Evolutionary conservation across 2,797 vertebrate genomes (phyloP), one percentile per base, ranked within the genome.

Genomic region (Dendrocincla fuliginosa): DNA sequence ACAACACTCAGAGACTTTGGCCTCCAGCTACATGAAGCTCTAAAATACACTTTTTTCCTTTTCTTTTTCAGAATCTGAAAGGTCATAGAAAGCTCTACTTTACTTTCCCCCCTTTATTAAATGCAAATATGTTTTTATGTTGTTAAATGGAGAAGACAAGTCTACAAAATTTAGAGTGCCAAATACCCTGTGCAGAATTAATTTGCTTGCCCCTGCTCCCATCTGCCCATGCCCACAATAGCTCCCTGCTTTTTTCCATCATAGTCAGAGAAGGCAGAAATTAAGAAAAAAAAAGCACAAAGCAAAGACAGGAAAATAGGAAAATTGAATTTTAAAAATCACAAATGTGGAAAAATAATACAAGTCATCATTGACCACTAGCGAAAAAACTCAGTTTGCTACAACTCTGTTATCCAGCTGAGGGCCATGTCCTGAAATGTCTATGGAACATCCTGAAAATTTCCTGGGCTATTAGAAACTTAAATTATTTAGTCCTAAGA

Each of bases 381-480:
- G 79, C 78, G 30, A 56, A 91, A 75, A 92, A 63, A 42, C 35
- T 79, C 65, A 73, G 0, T 50, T 90, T 94, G 39, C 85, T 78
- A 59, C 67, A 64, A 46, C n/a, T 56, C 23, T 53, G 47, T 76
- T 88, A 73, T 76, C 79, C 91, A 87, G 5, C 68, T 85, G 73
- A 81, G 63, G 63, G 87, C 91, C 83, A 8, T 78, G 77, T 93
- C 85, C 85, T 86, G 73, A 93, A 93, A 90, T 42, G 76, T 86
- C 79, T 86, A 19, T 56, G 56, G 70, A 88, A 84, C 76, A 94
- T 63, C 57, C 52, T 84, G 82, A 91, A 92, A 84, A 88, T 85
- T 92, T 95, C 24, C 80, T 76, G 63, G 88, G 49, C 73, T 88
- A 63, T 89, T 89, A 94, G 50, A 90, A 94, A 88, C 41, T 67